Evolutionary conservation across 2,888 invertebrate species (phyloP).

Genomic region (Flexamia atlantica): DNA sequence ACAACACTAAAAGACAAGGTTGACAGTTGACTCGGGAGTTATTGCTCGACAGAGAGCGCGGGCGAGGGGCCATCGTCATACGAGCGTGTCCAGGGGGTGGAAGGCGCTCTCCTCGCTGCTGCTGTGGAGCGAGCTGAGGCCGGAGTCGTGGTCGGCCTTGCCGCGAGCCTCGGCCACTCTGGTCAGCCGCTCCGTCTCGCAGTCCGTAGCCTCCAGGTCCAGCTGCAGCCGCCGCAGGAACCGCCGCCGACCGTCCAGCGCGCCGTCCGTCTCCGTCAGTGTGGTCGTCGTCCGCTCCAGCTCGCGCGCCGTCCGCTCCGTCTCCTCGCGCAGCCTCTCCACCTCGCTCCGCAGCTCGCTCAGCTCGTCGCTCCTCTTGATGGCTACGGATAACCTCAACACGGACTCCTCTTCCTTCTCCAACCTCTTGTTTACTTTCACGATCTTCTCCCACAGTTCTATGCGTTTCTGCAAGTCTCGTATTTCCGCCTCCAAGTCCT

Average conservation of each 20-base stretch:
- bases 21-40: too few relatives aligned
- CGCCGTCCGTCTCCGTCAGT: slow-evolving; percentile 71
- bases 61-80: slow-evolving; percentile 69
- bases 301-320: slow-evolving; percentile 70
- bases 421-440: slow-evolving; percentile 84
- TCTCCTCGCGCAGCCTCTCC: slow-evolving; percentile 69
- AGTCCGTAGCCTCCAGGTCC: slow-evolving; percentile 71
- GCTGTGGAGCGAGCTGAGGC: slow-evolving; percentile 76
- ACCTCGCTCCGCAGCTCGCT: slow-evolving; percentile 68
- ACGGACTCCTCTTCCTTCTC: slow-evolving; percentile 86
- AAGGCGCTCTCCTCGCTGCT: slow-evolving; percentile 74
- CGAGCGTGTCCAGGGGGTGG: slow-evolving; percentile 73
- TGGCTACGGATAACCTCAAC: slow-evolving; percentile 79
- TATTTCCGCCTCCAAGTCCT: slow-evolving; percentile 78
- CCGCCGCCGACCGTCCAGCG: slow-evolving; percentile 71
- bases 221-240: slow-evolving; percentile 70
- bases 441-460: slow-evolving; percentile 85
- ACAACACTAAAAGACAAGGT: too few relatives aligned
- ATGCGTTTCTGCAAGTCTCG: slow-evolving; percentile 80
- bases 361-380: slow-evolving; percentile 66
- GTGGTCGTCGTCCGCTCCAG: slow-evolving; percentile 71
- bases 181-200: slow-evolving; percentile 66
- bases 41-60: neutral
- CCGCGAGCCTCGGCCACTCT: slow-evolving; percentile 36
- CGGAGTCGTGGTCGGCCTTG: slow-evolving; percentile 74